Base-by-base conservation (phyloP, 2,888 invertebrate species). In the Tenthredo livida region DNA sequence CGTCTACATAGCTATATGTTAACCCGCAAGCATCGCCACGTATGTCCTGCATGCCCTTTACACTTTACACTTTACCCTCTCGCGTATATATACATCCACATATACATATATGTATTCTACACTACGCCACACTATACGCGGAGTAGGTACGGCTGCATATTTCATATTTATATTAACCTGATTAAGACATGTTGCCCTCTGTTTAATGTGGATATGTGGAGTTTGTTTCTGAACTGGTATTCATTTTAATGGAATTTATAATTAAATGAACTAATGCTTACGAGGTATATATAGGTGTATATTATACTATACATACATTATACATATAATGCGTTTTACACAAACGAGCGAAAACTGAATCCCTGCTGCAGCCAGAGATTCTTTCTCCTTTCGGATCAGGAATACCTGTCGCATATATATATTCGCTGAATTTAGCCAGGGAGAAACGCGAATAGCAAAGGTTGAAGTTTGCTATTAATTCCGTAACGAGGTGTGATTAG, bases 131-230 rank as follows among this genome's bases (percentile, higher is more conserved):
- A 17, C 75, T 15, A 65, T n/a, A 21, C 78, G 37, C 7, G 37
- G n/a, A 15, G 65, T 37, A 82, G 54, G 58, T 61, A 65, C 80
- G 80, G 89, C 91, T 93, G 92, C 93, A 93, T 93, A 93, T 93
- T 93, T 93, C 93, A 93, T 92, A 93, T 93, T 93, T 93, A 93
- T 93, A 93, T 93, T 93, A 93, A 93, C 92, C 93, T 93, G 91
- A 93, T 93, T 93, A 93, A 92, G 92, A 93, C 91, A 90, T 92
- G 92, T 93, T 91, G 90, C 90, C 92, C 89, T 88, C 89, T 88
- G 90, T 91, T 92, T 93, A 93, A 93, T 92, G 90, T 89, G 91
- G 93, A 93, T 93, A 92, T 93, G 93, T 93, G 92, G 92, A 91
- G 90, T 93, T 93, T 93, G 93, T 93, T 93, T 92, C 92, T 92